These are phyloP conservation scores for Brachionus rubens DNA, from an alignment of 1,140 invertebrate genomes.

Conservation along the genomic window DNA sequence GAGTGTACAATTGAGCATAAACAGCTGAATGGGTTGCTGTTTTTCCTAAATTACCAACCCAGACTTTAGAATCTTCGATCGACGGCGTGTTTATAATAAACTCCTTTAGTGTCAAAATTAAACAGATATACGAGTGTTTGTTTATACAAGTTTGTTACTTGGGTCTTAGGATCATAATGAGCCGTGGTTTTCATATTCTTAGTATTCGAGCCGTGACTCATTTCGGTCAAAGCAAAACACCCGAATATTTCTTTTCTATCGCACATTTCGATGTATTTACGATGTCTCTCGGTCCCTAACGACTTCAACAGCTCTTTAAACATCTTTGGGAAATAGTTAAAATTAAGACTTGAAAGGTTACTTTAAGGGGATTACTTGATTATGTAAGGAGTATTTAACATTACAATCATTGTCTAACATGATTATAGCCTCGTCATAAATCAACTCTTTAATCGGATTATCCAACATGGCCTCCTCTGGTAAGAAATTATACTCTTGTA, in stretches of 20 bases:
- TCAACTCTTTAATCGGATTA: slow-evolving; percentile 58
- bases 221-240: slow-evolving; percentile 84
- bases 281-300: slow-evolving; percentile 72
- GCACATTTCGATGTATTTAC: slow-evolving; percentile 69
- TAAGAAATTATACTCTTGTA: slow-evolving; percentile 68
- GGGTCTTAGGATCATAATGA: slow-evolving; percentile 72
- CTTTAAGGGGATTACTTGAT: too few relatives aligned
- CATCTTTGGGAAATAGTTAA: too few relatives aligned
- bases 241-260: slow-evolving; percentile 68
- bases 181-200: slow-evolving; percentile 84
- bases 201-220: slow-evolving; percentile 88
- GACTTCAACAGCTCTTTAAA: slow-evolving; percentile 53
- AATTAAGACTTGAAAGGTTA: too few relatives aligned
- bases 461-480: slow-evolving; percentile 64
- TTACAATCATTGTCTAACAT: slow-evolving; percentile 70
- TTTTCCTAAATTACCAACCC: slow-evolving; percentile 72
- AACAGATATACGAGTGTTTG: not conserved
- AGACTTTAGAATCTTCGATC: slow-evolving; percentile 90
- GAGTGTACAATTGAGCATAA: slow-evolving; percentile 81
- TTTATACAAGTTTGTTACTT: slow-evolving; percentile 52
- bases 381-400: slow-evolving; percentile 63
- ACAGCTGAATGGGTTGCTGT: slow-evolving; percentile 79
- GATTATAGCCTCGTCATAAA: slow-evolving; percentile 62
- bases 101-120: slow-evolving; percentile 61
- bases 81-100: slow-evolving; percentile 87